Evolutionary conservation across 2,113 vertebrate species (phyloP).

Genomic region (Probosciger aterrimus): DNA sequence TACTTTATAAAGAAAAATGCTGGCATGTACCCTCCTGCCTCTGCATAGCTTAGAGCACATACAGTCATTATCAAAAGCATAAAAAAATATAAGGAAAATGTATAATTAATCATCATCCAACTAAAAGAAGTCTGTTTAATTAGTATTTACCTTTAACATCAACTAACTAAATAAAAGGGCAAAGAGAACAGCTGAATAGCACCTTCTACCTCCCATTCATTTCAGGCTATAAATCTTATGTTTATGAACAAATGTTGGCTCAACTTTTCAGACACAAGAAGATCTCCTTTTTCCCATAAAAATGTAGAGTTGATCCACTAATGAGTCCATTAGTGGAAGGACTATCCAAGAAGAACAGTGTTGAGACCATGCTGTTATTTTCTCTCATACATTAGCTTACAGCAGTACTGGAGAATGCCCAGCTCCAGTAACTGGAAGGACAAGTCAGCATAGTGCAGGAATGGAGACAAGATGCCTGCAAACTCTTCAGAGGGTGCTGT

Average conservation of each 20-base stretch:
- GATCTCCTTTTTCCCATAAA: neutral
- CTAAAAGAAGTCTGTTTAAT: neutral
- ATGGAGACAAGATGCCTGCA: neutral
- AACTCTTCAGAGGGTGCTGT: neutral
- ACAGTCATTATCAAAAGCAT: neutral
- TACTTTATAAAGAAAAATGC: neutral
- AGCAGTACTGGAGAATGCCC: neutral
- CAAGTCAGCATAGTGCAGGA: neutral
- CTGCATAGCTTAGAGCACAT: neutral
- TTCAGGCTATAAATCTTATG: neutral
- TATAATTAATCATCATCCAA: neutral
- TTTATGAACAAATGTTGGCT: neutral
- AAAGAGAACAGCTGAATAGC: neutral
- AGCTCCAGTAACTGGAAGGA: neutral
- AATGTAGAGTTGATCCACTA: neutral
- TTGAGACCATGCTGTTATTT: neutral
- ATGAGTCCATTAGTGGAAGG: neutral
- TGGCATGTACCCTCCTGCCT: slow-evolving; percentile 21
- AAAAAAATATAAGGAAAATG: neutral
- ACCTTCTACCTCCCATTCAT: neutral
- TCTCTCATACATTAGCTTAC: neutral
- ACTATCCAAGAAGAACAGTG: neutral
- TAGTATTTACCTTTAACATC: neutral
- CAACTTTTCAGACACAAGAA: neutral
- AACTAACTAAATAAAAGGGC: neutral